These are phyloP conservation scores for Micoletzkya japonica DNA, from an alignment of 2,888 invertebrate genomes.

Conservation along the genomic window DNA sequence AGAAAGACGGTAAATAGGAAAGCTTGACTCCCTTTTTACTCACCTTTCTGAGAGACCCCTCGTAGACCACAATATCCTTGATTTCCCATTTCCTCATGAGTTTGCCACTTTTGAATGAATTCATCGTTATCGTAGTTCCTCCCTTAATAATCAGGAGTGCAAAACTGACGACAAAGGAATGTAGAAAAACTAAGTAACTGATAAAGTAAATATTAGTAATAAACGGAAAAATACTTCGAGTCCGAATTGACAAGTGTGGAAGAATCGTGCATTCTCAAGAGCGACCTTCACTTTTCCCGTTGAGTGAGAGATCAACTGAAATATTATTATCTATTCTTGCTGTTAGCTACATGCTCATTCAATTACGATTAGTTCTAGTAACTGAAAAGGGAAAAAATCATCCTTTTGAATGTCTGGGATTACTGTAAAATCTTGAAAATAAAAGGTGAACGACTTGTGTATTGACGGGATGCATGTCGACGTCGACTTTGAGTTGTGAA, in stretches of 20 bases:
- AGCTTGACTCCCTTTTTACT: neutral
- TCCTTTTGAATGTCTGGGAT: neutral
- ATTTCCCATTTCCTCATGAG: constrained; percentile 17
- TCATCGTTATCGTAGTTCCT: constrained; percentile 18
- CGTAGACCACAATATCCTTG: constrained; percentile 10
- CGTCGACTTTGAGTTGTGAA: constrained; percentile 34
- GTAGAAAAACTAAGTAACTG: neutral
- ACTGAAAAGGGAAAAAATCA: neutral
- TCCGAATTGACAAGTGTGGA: constrained; percentile 55
- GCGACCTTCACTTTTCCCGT: constrained; percentile 57
- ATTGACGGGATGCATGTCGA: constrained; percentile 38
- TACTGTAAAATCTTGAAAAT: neutral
- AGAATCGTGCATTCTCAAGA: constrained; percentile 56
- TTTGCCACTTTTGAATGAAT: constrained; percentile 3
- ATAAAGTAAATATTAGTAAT: neutral
- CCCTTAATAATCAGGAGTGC: constrained; percentile 8
- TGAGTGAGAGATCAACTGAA: constrained; percentile 36
- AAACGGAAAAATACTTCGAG: constrained; percentile 37
- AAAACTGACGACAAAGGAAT: neutral
- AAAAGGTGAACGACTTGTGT: constrained; percentile 21
- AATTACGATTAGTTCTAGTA: neutral
- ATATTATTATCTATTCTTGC: constrained; percentile 5
- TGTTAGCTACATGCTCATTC: neutral
- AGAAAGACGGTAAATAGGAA: neutral
- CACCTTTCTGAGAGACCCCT: constrained; percentile 22